Evolutionary conservation across 2,113 vertebrate genomes (phyloP).

Genomic region (Bolborhynchus lineola): DNA sequence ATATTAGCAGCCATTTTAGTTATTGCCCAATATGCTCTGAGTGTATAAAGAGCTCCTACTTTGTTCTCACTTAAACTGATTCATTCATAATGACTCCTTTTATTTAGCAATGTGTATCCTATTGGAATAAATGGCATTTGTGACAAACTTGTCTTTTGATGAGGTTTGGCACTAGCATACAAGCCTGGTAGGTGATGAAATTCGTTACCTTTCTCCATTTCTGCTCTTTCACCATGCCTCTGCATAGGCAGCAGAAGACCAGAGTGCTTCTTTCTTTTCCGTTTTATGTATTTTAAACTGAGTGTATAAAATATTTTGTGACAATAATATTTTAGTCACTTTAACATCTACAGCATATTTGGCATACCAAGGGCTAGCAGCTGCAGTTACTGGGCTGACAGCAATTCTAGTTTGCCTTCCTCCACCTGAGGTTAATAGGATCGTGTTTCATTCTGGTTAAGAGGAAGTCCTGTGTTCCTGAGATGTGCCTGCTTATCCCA

Average conservation of each 20-base stretch:
- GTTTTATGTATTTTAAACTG: background rate
- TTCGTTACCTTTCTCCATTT: background rate
- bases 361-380: background rate
- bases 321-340: background rate
- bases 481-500: background rate
- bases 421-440: background rate
- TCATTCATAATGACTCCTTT: background rate
- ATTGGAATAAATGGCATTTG: background rate
- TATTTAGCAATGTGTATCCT: background rate
- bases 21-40: background rate
- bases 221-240: background rate
- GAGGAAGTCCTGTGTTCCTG: accelerated
- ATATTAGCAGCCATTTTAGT: background rate
- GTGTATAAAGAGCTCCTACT: background rate
- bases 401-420: background rate
- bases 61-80: background rate
- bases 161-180: background rate
- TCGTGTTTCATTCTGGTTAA: background rate
- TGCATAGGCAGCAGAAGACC: background rate
- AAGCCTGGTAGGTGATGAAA: background rate
- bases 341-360: background rate
- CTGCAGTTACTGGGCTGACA: background rate
- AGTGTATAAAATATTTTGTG: background rate
- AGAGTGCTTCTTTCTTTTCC: background rate
- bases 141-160: background rate